A percentile compares a stretch with the other conserved stretches of the same genome.
phyloP scores from a whole-genome alignment of 2,113 vertebrate species.

The Monarcha castaneiventris region DNA sequence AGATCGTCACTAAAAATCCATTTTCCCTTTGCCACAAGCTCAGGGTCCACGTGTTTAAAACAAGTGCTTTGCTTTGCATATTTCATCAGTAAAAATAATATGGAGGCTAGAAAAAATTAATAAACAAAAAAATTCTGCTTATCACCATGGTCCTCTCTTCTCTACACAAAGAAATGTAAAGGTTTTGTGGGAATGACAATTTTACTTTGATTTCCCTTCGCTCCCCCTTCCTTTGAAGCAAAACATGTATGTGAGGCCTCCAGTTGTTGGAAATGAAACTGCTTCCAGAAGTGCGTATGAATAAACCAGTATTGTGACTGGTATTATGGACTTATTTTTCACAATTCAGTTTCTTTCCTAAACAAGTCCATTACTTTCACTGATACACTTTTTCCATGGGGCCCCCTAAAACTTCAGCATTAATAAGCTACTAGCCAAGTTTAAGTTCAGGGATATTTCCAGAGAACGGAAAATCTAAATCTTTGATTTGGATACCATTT shows the following conservation, averaged over 20 bases:
- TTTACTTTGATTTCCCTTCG: not conserved
- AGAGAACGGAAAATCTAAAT: not conserved
- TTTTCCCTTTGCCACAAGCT: not conserved
- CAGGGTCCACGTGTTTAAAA: not conserved
- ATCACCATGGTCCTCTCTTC: not conserved
- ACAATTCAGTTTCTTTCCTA: not conserved
- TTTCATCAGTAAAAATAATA: not conserved
- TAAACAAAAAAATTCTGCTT: not conserved
- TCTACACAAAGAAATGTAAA: not conserved
- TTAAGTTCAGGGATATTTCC: not conserved
- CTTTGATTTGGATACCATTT: not conserved
- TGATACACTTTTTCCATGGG: not conserved
- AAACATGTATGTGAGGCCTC: not conserved
- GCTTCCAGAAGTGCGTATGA: not conserved
- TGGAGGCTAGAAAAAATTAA: not conserved
- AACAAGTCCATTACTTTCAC: not conserved
- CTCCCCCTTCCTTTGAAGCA: not conserved
- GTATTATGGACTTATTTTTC: not conserved
- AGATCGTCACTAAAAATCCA: not conserved
- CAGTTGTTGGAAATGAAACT: not conserved
- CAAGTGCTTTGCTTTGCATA: not conserved
- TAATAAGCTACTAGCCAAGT: not conserved
- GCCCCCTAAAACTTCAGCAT: not conserved
- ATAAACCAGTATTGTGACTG: not conserved
- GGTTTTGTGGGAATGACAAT: not conserved